A percentile compares a stretch with the other conserved stretches of the same genome.
Evolutionary conservation across 2,888 invertebrate species (phyloP).

Genomic region (Diploptera punctata): DNA sequence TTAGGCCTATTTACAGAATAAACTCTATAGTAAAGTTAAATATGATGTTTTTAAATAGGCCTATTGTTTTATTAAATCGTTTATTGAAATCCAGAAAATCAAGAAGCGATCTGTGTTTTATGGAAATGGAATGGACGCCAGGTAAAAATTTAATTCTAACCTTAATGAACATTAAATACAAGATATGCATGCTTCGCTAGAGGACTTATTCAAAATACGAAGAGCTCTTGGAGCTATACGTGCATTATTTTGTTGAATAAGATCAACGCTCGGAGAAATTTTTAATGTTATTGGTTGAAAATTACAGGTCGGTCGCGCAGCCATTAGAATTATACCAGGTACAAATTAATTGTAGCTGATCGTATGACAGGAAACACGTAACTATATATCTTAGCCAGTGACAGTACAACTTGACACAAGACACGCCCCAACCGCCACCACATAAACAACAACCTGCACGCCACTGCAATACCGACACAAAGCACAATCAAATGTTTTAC

Average conservation of each 20-base stretch:
- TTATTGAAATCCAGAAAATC: too few relatives aligned
- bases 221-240: not conserved
- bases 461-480: not conserved
- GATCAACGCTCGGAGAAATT: constrained; percentile 1
- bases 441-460: not conserved
- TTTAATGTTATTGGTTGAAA: not conserved
- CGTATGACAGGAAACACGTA: constrained; percentile 8
- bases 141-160: too few relatives aligned
- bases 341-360: constrained; percentile 20
- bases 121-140: too few relatives aligned
- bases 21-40: too few relatives aligned
- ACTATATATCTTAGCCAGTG: constrained; percentile 17
- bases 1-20: too few relatives aligned
- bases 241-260: not conserved
- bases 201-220: too few relatives aligned
- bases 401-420: constrained; percentile 1
- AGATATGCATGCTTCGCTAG: too few relatives aligned
- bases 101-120: too few relatives aligned
- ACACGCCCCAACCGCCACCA: not conserved
- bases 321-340: constrained; percentile 9
- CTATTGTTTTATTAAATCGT: too few relatives aligned
- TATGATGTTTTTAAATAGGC: too few relatives aligned
- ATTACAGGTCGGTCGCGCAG: not conserved
- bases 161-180: too few relatives aligned
- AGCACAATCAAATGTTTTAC: too few relatives aligned